phyloP scores from a whole-genome alignment of 2,888 invertebrate genomes.

The Acleris cristana region DNA sequence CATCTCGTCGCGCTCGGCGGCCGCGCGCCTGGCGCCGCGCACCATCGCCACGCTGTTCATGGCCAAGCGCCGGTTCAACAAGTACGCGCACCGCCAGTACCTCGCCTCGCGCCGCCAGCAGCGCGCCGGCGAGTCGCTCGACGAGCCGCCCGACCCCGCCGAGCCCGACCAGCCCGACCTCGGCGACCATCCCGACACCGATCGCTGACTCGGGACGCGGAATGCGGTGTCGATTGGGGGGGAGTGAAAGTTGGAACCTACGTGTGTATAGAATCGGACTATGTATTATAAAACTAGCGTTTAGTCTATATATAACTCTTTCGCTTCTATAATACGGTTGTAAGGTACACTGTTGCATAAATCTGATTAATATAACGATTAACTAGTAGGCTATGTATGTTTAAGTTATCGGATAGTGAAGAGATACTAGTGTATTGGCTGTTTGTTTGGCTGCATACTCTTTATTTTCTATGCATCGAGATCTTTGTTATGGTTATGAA shows the following conservation, averaged over 20 bases:
- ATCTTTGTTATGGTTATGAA: slow-evolving; percentile 40
- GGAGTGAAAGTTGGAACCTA: slow-evolving; percentile 3
- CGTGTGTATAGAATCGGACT: slow-evolving; percentile 43
- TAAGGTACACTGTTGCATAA: slow-evolving; percentile 78
- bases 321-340: slow-evolving; percentile 76
- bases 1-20: slow-evolving; percentile 78
- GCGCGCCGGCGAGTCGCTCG: slow-evolving; percentile 35
- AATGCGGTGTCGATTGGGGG: background rate
- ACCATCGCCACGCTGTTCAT: slow-evolving; percentile 81
- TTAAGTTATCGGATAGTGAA: slow-evolving; percentile 70
- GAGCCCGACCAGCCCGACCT: slow-evolving; percentile 35
- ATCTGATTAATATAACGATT: slow-evolving; percentile 79
- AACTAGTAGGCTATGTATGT: slow-evolving; percentile 68
- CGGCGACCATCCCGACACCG: slow-evolving; percentile 4
- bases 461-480: slow-evolving; percentile 53
- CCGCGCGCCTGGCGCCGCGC: slow-evolving; percentile 76
- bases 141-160: slow-evolving; percentile 22
- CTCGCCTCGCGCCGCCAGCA: slow-evolving; percentile 55
- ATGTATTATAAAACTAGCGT: slow-evolving; percentile 61
- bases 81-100: slow-evolving; percentile 81
- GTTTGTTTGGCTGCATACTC: slow-evolving; percentile 53
- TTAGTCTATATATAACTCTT: slow-evolving; percentile 66
- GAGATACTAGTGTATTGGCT: slow-evolving; percentile 62
- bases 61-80: slow-evolving; percentile 82
- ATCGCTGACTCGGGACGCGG: too few species aligned